phyloP scores from a whole-genome alignment of 2,797 vertebrate genomes.

The Melanogrammus aeglefinus region DNA sequence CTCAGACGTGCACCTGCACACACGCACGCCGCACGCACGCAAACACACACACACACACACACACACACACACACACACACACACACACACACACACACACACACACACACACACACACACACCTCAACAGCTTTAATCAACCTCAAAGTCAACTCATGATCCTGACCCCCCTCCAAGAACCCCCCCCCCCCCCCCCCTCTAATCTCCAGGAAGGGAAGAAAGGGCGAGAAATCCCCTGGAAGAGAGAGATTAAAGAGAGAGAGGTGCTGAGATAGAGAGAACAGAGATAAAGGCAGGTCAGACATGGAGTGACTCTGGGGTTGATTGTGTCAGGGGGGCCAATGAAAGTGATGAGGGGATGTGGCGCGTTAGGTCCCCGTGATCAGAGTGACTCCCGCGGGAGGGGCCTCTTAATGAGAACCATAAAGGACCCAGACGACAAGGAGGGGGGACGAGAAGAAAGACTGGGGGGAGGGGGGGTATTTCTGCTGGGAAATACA shows the following conservation, averaged over 20 bases:
- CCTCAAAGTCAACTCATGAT: constrained; percentile 55
- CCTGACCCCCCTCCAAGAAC: constrained; percentile 38
- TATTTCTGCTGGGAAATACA: constrained; percentile 35
- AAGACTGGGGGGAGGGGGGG: constrained; percentile 16
- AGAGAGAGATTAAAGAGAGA: constrained; percentile 47
- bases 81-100: not conserved
- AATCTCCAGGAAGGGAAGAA: constrained; percentile 26
- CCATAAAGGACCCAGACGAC: constrained; percentile 46
- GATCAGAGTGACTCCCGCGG: constrained; percentile 72
- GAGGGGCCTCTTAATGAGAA: constrained; percentile 71
- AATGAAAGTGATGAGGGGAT: constrained; percentile 50
- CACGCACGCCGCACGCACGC: not conserved
- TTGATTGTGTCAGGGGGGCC: constrained; percentile 56
- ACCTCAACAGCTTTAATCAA: constrained; percentile 50
- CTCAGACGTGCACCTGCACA: not conserved
- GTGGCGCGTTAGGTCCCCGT: constrained; percentile 68
- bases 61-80: too few species aligned
- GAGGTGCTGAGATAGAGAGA: constrained; percentile 22
- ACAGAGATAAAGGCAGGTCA: constrained; percentile 33
- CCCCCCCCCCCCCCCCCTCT: constrained; percentile 29
- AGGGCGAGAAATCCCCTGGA: constrained; percentile 14
- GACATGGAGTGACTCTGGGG: constrained; percentile 42
- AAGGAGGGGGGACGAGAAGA: constrained; percentile 51
- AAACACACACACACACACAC: too few species aligned
- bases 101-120: constrained; percentile 28